A percentile compares a stretch with the other conserved stretches of the same genome.
phyloP scores from a whole-genome alignment of 2,113 vertebrate genomes.

The Pipa parva region DNA sequence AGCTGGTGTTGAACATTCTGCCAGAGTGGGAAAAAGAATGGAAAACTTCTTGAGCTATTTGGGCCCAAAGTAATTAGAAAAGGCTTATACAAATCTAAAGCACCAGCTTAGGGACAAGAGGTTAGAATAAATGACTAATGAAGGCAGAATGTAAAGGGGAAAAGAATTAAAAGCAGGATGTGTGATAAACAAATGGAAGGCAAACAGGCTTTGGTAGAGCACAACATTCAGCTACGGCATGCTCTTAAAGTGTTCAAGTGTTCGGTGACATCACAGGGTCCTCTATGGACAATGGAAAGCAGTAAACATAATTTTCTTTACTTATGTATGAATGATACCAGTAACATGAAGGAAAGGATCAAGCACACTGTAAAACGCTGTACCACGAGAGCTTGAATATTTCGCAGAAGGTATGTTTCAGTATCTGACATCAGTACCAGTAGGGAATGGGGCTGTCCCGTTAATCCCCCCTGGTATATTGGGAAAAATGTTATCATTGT shows the following conservation, averaged over 20 bases:
- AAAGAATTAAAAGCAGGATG: slow-evolving; percentile 69
- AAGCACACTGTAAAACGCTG: slow-evolving; percentile 11
- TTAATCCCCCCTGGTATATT: no score
- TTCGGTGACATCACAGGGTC: slow-evolving; percentile 63
- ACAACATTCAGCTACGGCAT: slow-evolving; percentile 27
- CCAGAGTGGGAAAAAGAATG: slow-evolving; percentile 78
- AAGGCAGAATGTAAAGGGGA: slow-evolving; percentile 67
- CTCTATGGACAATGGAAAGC: slow-evolving; percentile 41
- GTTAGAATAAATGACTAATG: slow-evolving; percentile 66
- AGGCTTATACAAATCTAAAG: slow-evolving; percentile 68
- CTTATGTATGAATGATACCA: not conserved
- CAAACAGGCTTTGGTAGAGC: slow-evolving; percentile 52
- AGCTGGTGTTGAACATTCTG: slow-evolving; percentile 63
- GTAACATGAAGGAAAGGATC: not conserved
- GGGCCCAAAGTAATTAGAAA: slow-evolving; percentile 80
- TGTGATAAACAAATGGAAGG: slow-evolving; percentile 72
- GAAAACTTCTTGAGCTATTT: slow-evolving; percentile 66
- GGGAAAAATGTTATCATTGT: no score
- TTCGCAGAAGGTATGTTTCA: no score
- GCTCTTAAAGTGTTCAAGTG: slow-evolving; percentile 57
- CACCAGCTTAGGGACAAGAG: slow-evolving; percentile 65
- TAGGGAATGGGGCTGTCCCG: no score
- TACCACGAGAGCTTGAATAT: no score
- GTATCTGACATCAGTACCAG: no score
- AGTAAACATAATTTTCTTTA: no score